A percentile compares a stretch with the other conserved stretches of the same genome.
These are phyloP conservation scores for Altica lythri DNA, from an alignment of 2,888 invertebrate species.

Conservation along the genomic window DNA sequence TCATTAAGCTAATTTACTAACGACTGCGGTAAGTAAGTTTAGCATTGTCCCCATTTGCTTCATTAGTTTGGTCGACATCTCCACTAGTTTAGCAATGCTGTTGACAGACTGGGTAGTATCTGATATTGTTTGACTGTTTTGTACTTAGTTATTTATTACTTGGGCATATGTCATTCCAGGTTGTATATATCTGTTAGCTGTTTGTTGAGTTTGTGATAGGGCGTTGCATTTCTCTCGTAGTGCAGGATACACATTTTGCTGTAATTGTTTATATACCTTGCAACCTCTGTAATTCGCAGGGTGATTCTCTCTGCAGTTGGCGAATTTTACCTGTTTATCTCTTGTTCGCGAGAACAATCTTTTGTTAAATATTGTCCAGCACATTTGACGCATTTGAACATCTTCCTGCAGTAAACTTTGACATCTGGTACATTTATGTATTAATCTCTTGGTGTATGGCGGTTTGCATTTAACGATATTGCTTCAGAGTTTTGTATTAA, in stretches of 20 bases:
- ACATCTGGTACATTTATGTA: not conserved
- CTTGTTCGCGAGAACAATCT: not conserved
- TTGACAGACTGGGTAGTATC: conserved; percentile 1
- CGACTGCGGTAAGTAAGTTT: conserved; percentile 30
- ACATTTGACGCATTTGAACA: not conserved
- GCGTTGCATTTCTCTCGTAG: not conserved
- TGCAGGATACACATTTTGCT: not conserved
- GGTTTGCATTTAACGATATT: too few species aligned
- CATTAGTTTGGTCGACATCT: conserved; percentile 30
- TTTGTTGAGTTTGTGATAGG: conserved; percentile 1
- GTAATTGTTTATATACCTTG: not conserved
- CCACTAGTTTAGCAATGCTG: conserved; percentile 15
- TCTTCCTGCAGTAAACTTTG: not conserved
- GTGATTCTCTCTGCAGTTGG: not conserved
- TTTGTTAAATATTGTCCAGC: not conserved
- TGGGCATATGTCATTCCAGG: conserved; percentile 2
- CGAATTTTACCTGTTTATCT: not conserved
- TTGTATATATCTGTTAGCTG: not conserved
- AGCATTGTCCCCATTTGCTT: conserved; percentile 31
- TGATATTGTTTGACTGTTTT: not conserved
- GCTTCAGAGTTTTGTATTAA: too few species aligned
- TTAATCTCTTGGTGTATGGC: not conserved
- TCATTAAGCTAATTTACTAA: conserved; percentile 11
- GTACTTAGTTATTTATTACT: conserved; percentile 3
- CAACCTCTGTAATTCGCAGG: not conserved